Evolutionary conservation across 2,113 vertebrate genomes (phyloP).

Genomic region (Craseonycteris thonglongyai): DNA sequence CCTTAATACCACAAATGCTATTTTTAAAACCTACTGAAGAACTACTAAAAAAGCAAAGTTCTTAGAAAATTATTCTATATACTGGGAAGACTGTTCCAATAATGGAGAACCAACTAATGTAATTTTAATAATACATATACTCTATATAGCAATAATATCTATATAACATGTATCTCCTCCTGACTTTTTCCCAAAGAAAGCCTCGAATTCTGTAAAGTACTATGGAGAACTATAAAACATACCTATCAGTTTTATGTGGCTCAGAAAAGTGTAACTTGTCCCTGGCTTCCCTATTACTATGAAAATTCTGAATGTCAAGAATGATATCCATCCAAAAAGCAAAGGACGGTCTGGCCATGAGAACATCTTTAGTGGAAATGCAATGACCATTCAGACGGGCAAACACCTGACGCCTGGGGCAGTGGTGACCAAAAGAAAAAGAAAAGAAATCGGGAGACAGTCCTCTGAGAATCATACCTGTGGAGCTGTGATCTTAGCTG

Average conservation of each 20-base stretch:
- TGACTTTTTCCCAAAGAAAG: background rate
- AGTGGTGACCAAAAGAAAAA: background rate
- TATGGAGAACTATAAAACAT: background rate
- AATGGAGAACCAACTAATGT: background rate
- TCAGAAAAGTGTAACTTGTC: background rate
- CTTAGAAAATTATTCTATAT: background rate
- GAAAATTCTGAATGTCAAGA: background rate
- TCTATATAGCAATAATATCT: no score
- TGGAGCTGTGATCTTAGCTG: slow-evolving; percentile 91
- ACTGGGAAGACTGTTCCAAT: background rate
- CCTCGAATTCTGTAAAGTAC: background rate
- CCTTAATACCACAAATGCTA: background rate
- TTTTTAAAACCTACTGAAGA: slow-evolving; percentile 11
- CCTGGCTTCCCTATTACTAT: background rate
- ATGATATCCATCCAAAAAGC: background rate
- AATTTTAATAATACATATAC: background rate
- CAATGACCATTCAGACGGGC: background rate
- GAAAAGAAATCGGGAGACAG: background rate
- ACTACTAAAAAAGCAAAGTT: background rate
- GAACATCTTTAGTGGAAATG: background rate
- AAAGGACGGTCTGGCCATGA: background rate
- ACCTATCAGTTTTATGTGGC: background rate
- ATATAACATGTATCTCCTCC: background rate
- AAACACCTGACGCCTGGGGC: background rate
- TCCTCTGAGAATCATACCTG: slow-evolving; percentile 81